Evolutionary conservation across 2,888 invertebrate genomes (phyloP).

Genomic region (Nasonovia ribisnigri): DNA sequence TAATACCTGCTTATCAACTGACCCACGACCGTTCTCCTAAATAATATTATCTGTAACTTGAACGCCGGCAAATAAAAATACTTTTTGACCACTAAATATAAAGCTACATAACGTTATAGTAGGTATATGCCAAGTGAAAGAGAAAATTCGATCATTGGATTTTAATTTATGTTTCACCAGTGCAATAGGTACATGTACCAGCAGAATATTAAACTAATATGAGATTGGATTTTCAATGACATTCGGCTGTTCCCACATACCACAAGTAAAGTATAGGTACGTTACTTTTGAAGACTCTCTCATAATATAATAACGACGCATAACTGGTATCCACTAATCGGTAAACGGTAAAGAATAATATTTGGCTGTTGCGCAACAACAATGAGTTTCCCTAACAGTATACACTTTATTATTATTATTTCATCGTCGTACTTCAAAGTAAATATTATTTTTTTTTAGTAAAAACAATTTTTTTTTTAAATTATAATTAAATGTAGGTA

Average conservation of each 20-base stretch:
- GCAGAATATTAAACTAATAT: conserved; percentile 24
- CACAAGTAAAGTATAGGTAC: not conserved
- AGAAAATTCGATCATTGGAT: conserved; percentile 7
- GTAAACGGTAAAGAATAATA: not conserved
- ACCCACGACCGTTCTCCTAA: conserved; percentile 9
- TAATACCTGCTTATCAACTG: conserved; percentile 18
- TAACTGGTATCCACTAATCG: conserved; percentile 15
- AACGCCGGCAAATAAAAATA: not conserved
- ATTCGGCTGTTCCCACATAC: not conserved
- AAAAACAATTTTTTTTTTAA: no score
- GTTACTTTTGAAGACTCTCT: not conserved
- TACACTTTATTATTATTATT: no score
- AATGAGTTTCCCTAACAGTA: not conserved
- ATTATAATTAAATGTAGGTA: no score
- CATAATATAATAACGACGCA: not conserved
- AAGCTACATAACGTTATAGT: not conserved
- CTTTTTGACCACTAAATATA: not conserved
- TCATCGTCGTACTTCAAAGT: no score
- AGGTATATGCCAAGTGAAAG: conserved; percentile 25
- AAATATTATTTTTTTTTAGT: no score
- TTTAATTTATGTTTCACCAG: conserved; percentile 15
- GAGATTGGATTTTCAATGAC: conserved; percentile 38
- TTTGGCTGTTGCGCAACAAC: conserved; percentile 18
- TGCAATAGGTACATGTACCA: conserved; percentile 2
- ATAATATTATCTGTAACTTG: not conserved